Evolutionary conservation across 2,888 invertebrate genomes (phyloP).

Genomic region (Epsilonema sp.): DNA sequence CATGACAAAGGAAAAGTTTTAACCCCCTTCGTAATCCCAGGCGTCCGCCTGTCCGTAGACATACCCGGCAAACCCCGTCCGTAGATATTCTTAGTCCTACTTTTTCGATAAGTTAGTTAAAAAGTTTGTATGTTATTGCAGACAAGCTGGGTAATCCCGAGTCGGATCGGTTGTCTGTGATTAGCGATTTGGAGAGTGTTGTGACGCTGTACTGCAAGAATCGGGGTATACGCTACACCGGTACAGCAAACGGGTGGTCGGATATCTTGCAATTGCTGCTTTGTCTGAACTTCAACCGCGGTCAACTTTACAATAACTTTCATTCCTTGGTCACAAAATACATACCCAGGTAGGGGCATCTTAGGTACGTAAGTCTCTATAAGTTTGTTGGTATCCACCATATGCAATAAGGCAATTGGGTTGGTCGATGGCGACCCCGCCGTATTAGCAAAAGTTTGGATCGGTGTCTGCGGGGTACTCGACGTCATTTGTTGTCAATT

Average conservation of each 20-base stretch:
- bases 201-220: constrained; percentile 87
- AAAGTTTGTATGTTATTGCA: constrained; percentile 15
- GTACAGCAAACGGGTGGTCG: constrained; percentile 74
- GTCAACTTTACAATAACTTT: constrained; percentile 77
- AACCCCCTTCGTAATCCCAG: no score
- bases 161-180: constrained; percentile 70
- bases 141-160: constrained; percentile 78
- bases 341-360: constrained; percentile 48
- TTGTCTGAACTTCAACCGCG: constrained; percentile 59
- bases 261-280: constrained; percentile 70
- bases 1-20: no score
- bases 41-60: no score
- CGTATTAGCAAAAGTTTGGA: no score
- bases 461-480: no score
- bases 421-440: no score
- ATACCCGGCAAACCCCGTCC: no score
- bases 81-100: background rate
- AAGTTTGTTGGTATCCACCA: no score
- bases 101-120: background rate
- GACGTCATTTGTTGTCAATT: no score
- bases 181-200: constrained; percentile 86
- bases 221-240: constrained; percentile 51
- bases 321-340: constrained; percentile 71
- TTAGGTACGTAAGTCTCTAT: no score
- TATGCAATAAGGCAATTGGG: no score